Percentiles rank a stretch among this genome's conserved stretches.
Evolutionary conservation across 2,113 vertebrate genomes (phyloP).

Genomic region (Pygoscelis antarcticus): DNA sequence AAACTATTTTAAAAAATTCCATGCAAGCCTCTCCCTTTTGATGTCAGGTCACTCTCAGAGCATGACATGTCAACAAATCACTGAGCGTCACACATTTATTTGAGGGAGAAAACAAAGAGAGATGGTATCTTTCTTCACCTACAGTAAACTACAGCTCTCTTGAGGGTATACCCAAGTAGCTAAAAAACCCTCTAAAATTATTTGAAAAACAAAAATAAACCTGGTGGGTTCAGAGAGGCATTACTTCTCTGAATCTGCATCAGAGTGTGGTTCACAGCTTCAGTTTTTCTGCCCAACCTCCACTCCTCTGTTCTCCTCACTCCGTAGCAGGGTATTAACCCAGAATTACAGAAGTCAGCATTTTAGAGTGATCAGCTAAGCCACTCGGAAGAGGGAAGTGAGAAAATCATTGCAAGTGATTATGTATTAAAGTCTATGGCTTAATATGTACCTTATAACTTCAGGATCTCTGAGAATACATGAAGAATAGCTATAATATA

Average conservation of each 20-base stretch:
- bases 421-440: background rate
- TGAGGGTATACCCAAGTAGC: background rate
- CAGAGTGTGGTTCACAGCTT: background rate
- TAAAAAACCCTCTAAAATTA: background rate
- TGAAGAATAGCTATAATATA: background rate
- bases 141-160: background rate
- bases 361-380: background rate
- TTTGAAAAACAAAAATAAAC: background rate
- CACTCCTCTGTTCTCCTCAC: background rate
- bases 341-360: background rate
- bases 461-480: background rate
- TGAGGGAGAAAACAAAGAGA: background rate
- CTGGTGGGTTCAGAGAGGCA: background rate
- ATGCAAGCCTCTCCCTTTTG: background rate
- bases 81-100: background rate
- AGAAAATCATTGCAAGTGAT: background rate
- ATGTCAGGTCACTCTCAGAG: background rate
- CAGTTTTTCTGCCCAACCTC: background rate
- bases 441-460: background rate
- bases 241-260: background rate
- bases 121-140: background rate
- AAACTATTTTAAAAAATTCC: background rate
- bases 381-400: background rate
- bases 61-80: background rate
- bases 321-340: background rate